phyloP scores from a whole-genome alignment of 1,140 invertebrate genomes.

The Bombus huntii region DNA sequence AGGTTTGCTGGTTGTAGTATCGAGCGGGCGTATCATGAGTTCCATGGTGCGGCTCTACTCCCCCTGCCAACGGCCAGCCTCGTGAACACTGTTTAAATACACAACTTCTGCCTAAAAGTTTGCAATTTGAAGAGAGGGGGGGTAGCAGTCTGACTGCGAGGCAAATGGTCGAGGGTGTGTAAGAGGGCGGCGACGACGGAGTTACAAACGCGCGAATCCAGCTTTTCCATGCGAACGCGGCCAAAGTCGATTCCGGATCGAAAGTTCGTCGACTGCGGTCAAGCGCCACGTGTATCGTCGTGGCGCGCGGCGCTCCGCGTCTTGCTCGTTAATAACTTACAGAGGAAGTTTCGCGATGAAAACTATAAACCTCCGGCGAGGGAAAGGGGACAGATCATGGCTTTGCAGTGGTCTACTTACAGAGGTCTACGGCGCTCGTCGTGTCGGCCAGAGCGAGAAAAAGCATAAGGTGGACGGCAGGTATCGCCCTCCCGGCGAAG shows the following conservation, averaged over 20 bases:
- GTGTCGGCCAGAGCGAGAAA: conserved; percentile 71
- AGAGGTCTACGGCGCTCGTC: conserved; percentile 77
- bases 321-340: conserved; percentile 62
- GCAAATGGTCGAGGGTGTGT: too few species aligned
- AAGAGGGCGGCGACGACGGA: neutral
- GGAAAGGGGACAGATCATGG: conserved; percentile 26
- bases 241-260: conserved; percentile 60
- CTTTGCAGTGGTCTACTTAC: conserved; percentile 69
- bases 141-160: too few species aligned
- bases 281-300: conserved; percentile 33
- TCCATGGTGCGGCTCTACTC: too few species aligned
- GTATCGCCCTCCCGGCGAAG: conserved; percentile 74
- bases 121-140: neutral
- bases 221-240: conserved; percentile 17
- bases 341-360: conserved; percentile 53
- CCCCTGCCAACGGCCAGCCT: too few species aligned
- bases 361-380: neutral
- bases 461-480: conserved; percentile 74
- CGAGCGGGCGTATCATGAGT: neutral
- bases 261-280: conserved; percentile 63
- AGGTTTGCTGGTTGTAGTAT: neutral
- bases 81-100: conserved; percentile 32
- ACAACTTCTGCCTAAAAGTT: conserved; percentile 31
- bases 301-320: neutral
- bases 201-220: neutral